Base-by-base conservation (phyloP, 2,797 vertebrate species). In the Xerus rutilus region DNA sequence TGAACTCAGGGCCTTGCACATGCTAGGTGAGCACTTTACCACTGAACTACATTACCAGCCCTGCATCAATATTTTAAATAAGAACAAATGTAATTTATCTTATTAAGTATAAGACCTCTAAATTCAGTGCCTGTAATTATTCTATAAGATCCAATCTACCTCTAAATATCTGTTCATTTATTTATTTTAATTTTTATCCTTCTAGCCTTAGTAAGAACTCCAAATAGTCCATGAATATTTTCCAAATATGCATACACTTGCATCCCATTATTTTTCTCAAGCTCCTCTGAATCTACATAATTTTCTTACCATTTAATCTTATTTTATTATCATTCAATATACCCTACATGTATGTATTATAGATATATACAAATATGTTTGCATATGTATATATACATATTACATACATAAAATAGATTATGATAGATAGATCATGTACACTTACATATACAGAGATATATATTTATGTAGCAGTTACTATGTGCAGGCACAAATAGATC, bases 291-390 rank as follows among this genome's bases (percentile, higher is more conserved):
- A 43, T 39, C 15, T 82, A 3, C 43, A 95, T 32, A 74, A 54
- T 43, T 62, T 78, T 72, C 28, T 89, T 93, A 65, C 5, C 25
- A 74, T 28, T 89, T 87, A 82, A 45, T 93, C 82, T 79, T 93
- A 52, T 45, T 76, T 4, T 67, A 69, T 69, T 86, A 76, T 86
- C 30, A 82, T 45, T 91, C 89, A 57, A 10, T 35, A 72, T 86
- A 4, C 23, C 10, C 64, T 74, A 43, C 77, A 10, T 64, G 6
- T 18, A 43, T 73, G 82, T 3, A 39, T 45, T 83, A 74, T 10
- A 78, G 18, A 88, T 59, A 32, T 30, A 78, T 39, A 45, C 28
- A 59, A 59, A 2, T 28, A 23, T 65, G 14, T 73, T 78, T 94
- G 2, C 7, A 64, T 64, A 72, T 45, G 47, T 6, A 86, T 6